Evolutionary conservation across 2,113 vertebrate species (phyloP), one percentile per base, ranked within the genome.

Genomic region (Orthochromis malagaraziensis): DNA sequence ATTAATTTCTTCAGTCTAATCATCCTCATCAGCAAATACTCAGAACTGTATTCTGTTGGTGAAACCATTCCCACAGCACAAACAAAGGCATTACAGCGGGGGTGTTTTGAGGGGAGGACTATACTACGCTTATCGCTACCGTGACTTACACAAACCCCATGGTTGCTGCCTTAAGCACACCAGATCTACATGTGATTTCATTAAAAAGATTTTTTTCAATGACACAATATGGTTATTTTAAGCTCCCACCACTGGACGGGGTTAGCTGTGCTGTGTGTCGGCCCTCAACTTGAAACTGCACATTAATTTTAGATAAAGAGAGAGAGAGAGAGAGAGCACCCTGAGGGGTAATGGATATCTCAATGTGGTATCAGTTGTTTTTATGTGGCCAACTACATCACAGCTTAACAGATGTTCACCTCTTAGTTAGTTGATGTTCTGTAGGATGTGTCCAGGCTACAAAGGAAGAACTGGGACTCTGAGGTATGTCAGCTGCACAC

Each of bases 1-100:
- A 93, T 93, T 92, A 81, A 92, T 94, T 90, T 90, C 84, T 91
- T 83, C 81, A 60, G 10, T 54, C 63, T 90, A 92, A 93, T 94
- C 87, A 92, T 75, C 80, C 55, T 91, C 85, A 93, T 95, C 90
- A 92, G 90, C 38, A 92, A 95, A 93, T 65, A 84, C 47, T 87
- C 81, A 11, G 83, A 80, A 80, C 84, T 83, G 38, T 42, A 80
- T 79, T 91, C 35, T 77, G 84, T 60, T 57, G 81, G 57, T 2
- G 7, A 24, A 73, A 79, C 80, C 19, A 54, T 91, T 93, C 84
- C 84, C 60, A 75, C 81, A 77, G 70, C 85, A 63, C 85, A 92
- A 91, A 92, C 87, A 90, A 82, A 91, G 68, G 26, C 54, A 84
- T 60, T 75, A 81, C 29, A 89, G 40, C 6, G 29, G 21, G 53